Base-by-base conservation (phyloP, 2,888 invertebrate species). In the Agriotes lineatus region DNA sequence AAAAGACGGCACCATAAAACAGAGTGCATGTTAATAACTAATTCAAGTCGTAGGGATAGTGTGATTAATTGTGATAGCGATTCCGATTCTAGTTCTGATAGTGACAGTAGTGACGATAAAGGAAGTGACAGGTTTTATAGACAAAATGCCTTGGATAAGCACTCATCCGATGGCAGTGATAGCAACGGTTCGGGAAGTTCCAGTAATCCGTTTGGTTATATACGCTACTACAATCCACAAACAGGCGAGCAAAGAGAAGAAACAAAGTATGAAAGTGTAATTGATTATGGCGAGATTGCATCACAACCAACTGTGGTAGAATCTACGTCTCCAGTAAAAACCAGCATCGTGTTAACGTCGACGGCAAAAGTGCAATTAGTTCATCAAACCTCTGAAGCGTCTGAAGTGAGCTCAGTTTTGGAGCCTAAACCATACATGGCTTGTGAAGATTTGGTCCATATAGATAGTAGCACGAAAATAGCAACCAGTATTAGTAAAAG, bases 361-460 rank as follows among this genome's bases (percentile, higher is more conserved):
- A 85, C 85, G 10, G 86, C 87, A 1, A 86, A 82, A 50, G 77
- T 87, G 10, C 82, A 86, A 70, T 75, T 87, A 44, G 56, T 77
- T 44, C 75, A 78, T 20, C 82, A 83, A 73, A 70, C 68, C 10
- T 77, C 89, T 0, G 82, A 90, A 82, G 87, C 87, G 82, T 91
- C 91, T 70, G 88, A 90, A 81, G 87, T 88, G 14, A 86, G 87
- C 77, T 88, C 88, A 48, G 88, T 88, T 75, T 88, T 88, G 75
- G 87, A 87, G 3, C 81, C 84, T 1, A 87, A 85, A 58, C 84
- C 85, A 14, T 89, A 89, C 73, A 87, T 88, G 83, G 90, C 90
- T 7, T 91, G 90, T 79, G 91, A 92, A 81, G 89, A 92, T 85
- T 83, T 92, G 71, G 86, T 88, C 9, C 88, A 90, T 81, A 86